A percentile compares a stretch with the other conserved stretches of the same genome.
Conservation (phyloP, 2,888 invertebrate species). For the Tachina fera region DNA sequence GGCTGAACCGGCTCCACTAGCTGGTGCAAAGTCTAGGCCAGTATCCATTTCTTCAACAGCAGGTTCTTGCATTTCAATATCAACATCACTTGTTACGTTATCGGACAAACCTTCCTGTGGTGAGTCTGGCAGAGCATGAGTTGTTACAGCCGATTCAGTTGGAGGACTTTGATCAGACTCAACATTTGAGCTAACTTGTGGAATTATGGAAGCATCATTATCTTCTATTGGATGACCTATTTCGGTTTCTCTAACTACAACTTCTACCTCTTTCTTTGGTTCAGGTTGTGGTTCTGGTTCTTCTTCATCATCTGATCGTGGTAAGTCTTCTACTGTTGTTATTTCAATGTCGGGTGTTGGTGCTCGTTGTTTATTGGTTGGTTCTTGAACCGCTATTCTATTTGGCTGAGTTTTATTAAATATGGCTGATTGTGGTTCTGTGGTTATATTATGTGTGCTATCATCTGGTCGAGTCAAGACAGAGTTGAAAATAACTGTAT, state of each 20-base stretch:
- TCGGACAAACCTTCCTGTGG: slow-evolving; percentile 73
- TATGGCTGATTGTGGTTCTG: slow-evolving; percentile 81
- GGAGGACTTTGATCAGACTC: slow-evolving; percentile 79
- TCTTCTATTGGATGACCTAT: slow-evolving; percentile 56
- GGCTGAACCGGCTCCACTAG: slow-evolving; percentile 81
- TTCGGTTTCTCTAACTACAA: slow-evolving; percentile 68
- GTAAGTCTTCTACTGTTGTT: slow-evolving; percentile 82
- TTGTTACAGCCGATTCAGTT: slow-evolving; percentile 78
- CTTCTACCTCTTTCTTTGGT: slow-evolving; percentile 46
- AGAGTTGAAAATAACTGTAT: slow-evolving; percentile 79
- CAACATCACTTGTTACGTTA: slow-evolving; percentile 64
- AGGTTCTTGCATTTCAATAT: slow-evolving; percentile 65
- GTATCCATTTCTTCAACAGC: slow-evolving; percentile 82
- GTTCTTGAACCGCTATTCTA: slow-evolving; percentile 77
- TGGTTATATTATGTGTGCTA: slow-evolving; percentile 80
- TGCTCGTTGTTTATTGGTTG: slow-evolving; percentile 77
- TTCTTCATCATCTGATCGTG: slow-evolving; percentile 82
- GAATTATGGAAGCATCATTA: slow-evolving; percentile 59
- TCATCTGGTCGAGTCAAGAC: slow-evolving; percentile 81
- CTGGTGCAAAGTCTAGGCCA: slow-evolving; percentile 79
- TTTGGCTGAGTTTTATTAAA: slow-evolving; percentile 72
- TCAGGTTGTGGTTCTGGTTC: slow-evolving; percentile 75
- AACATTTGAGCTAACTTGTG: slow-evolving; percentile 47
- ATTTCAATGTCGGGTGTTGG: slow-evolving; percentile 83
- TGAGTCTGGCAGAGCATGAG: slow-evolving; percentile 76